Conservation (phyloP, 2,113 vertebrate genomes). For the Bolborhynchus lineola region DNA sequence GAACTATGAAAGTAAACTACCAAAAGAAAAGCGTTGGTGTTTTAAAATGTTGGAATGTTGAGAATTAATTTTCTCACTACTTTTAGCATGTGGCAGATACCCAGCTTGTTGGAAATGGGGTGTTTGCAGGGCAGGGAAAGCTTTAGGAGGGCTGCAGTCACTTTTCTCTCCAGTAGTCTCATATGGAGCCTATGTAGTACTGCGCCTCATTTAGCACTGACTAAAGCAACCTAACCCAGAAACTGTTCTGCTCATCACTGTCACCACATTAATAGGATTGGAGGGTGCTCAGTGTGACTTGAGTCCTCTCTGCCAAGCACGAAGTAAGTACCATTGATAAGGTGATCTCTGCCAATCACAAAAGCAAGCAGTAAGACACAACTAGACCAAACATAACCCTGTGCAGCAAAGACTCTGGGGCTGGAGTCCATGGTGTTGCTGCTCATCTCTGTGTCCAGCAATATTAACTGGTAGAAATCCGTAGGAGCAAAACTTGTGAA, state of each 20-base stretch:
- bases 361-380: background rate
- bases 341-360: background rate
- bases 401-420: background rate
- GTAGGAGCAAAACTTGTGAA: background rate
- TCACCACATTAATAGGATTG: rapidly evolving
- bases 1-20: background rate
- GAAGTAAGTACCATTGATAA: background rate
- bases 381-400: background rate
- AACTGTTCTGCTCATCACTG: background rate
- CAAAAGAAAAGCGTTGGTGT: background rate
- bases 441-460: rapidly evolving
- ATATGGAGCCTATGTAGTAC: background rate
- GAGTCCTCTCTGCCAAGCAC: background rate
- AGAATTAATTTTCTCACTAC: background rate
- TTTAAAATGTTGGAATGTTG: background rate
- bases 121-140: background rate
- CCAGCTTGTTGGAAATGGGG: background rate
- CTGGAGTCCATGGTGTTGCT: rapidly evolving
- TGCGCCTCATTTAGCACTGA: background rate
- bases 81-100: background rate
- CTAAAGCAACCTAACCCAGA: background rate
- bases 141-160: background rate
- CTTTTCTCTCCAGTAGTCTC: background rate
- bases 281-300: background rate
- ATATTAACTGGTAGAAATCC: background rate